These are phyloP conservation scores for Orycteropus afer DNA, from an alignment of 2,113 vertebrate genomes.

Conservation along the genomic window DNA sequence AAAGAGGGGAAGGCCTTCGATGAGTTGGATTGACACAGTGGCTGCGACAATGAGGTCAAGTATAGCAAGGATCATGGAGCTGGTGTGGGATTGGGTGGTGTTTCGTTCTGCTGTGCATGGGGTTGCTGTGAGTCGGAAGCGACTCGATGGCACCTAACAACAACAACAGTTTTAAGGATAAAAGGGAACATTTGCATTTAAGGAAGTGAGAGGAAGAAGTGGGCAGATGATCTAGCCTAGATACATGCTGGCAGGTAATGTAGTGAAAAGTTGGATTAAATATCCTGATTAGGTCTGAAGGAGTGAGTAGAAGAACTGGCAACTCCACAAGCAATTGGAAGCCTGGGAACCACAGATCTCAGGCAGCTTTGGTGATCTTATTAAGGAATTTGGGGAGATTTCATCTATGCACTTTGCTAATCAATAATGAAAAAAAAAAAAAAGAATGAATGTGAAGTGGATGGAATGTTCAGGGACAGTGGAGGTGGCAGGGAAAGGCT, in stretches of 20 bases:
- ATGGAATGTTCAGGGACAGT: background rate
- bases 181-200: background rate
- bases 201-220: background rate
- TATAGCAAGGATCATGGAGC: too few species aligned
- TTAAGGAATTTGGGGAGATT: background rate
- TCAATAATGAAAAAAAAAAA: background rate
- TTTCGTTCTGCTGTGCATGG: too few species aligned
- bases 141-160: too few species aligned
- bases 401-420: background rate
- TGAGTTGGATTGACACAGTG: too few species aligned
- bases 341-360: background rate
- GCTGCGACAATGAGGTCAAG: too few species aligned
- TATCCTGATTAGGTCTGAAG: background rate
- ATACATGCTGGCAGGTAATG: background rate
- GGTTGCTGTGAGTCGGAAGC: too few species aligned
- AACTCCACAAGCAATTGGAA: background rate
- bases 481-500: background rate
- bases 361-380: background rate
- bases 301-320: background rate
- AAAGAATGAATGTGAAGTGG: background rate
- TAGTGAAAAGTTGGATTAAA: background rate
- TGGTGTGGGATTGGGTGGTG: too few species aligned
- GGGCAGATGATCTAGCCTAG: background rate
- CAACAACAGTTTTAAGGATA: too few species aligned
- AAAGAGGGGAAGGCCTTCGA: too few species aligned